These are phyloP conservation scores for Metacarcinus magister DNA, from an alignment of 2,888 invertebrate species.

Conservation along the genomic window DNA sequence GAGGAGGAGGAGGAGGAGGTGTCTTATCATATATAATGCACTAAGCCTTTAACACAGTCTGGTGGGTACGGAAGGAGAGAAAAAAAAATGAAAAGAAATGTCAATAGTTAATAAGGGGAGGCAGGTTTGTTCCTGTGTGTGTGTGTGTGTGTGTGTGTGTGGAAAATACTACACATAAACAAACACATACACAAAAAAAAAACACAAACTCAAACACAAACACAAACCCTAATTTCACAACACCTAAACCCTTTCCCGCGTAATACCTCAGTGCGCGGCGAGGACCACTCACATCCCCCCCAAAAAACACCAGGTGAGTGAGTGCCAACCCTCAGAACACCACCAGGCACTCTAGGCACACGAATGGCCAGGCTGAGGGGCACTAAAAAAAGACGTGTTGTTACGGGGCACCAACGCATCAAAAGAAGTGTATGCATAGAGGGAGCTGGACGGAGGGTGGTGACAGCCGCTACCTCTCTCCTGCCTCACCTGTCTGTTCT, in stretches of 20 bases:
- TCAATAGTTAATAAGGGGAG: not conserved
- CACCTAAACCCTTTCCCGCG: not conserved
- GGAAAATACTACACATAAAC: no score
- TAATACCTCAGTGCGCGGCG: not conserved
- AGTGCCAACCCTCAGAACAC: not conserved
- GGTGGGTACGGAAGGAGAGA: not conserved
- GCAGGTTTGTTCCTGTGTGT: not conserved
- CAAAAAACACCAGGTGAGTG: not conserved
- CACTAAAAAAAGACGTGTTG: slow-evolving; percentile 1
- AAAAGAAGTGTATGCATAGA: not conserved
- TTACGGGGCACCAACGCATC: not conserved
- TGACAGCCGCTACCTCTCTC: not conserved
- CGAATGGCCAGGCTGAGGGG: not conserved
- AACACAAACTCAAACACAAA: no score
- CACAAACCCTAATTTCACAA: not conserved
- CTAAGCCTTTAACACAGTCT: not conserved
- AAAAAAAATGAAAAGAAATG: not conserved
- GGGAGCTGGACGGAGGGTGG: not conserved
- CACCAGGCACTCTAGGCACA: not conserved
- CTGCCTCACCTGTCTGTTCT: not conserved
- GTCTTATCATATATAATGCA: not conserved
- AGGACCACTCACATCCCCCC: not conserved
- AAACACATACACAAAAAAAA: no score
- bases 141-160: not conserved
- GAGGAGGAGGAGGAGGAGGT: not conserved